These are phyloP conservation scores for Belonocnema kinseyi DNA, from an alignment of 1,140 invertebrate species.

Conservation along the genomic window DNA sequence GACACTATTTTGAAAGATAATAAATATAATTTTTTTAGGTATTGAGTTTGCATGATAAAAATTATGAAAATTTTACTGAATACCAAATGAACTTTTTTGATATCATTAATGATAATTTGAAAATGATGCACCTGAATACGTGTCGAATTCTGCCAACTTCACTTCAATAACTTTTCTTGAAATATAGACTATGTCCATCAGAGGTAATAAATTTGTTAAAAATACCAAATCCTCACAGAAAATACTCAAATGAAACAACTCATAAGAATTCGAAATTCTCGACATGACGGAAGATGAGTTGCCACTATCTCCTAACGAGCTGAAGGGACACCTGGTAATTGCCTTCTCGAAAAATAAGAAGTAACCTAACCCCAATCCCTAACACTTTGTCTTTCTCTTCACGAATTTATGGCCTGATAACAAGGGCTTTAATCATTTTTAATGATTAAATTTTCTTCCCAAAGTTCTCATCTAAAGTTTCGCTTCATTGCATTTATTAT, in stretches of 20 bases:
- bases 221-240: neutral
- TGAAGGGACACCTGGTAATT: constrained; percentile 22
- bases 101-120: too few relatives aligned
- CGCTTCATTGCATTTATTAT: too few relatives aligned
- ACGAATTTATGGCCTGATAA: constrained; percentile 3
- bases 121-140: too few relatives aligned
- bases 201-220: too few relatives aligned
- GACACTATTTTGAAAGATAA: too few relatives aligned
- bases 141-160: too few relatives aligned
- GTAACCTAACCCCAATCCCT: constrained; percentile 15
- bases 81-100: too few relatives aligned
- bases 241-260: neutral
- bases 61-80: too few relatives aligned
- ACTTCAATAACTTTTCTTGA: too few relatives aligned
- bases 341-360: constrained; percentile 3
- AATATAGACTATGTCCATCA: too few relatives aligned
- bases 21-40: too few relatives aligned
- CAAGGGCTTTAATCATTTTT: neutral
- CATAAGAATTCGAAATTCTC: neutral
- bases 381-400: neutral
- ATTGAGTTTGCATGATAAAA: too few relatives aligned
- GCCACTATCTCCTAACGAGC: constrained; percentile 3
- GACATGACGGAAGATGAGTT: constrained; percentile 2
- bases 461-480: neutral
- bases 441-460: neutral